A percentile compares a stretch with the other conserved stretches of the same genome.
Conservation (phyloP, 2,888 invertebrate genomes). For the Dasysyrphus albostriatus region DNA sequence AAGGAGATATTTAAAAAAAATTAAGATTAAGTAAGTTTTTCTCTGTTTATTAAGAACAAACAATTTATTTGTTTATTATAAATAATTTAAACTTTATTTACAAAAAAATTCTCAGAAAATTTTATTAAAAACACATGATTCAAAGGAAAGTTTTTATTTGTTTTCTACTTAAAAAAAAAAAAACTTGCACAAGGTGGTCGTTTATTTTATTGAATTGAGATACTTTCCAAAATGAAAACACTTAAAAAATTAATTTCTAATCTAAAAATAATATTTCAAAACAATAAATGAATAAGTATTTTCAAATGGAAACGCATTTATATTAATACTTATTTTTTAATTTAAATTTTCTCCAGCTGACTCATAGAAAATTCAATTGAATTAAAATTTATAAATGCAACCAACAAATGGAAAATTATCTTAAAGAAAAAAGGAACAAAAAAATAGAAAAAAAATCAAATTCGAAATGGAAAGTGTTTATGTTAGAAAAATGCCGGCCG, state of each 20-base stretch:
- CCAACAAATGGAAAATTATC: slow-evolving; percentile 19
- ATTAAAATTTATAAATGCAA: not conserved
- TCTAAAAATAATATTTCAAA: slow-evolving; percentile 57
- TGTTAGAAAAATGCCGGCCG: slow-evolving; percentile 51
- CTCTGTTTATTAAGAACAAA: no score
- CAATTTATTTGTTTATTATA: not conserved
- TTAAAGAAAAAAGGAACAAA: not conserved
- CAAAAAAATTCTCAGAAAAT: not conserved
- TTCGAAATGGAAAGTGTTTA: slow-evolving; percentile 73
- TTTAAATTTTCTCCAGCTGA: not conserved
- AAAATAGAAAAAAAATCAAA: slow-evolving; percentile 21
- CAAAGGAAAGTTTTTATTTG: slow-evolving; percentile 12
- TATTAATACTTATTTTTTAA: not conserved
- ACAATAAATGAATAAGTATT: not conserved
- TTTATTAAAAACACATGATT: slow-evolving; percentile 18
- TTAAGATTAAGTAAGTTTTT: no score
- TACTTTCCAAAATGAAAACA: slow-evolving; percentile 38
- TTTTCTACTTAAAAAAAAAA: slow-evolving; percentile 15
- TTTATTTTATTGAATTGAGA: slow-evolving; percentile 34
- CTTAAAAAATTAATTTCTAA: slow-evolving; percentile 27
- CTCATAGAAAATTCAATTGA: slow-evolving; percentile 1
- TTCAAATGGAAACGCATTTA: slow-evolving; percentile 6
- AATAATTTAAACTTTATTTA: not conserved
- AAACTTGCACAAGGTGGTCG: slow-evolving; percentile 61
- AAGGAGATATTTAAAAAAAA: no score